phyloP scores from a whole-genome alignment of 2,797 vertebrate genomes.

The Enteromius argenteus region DNA sequence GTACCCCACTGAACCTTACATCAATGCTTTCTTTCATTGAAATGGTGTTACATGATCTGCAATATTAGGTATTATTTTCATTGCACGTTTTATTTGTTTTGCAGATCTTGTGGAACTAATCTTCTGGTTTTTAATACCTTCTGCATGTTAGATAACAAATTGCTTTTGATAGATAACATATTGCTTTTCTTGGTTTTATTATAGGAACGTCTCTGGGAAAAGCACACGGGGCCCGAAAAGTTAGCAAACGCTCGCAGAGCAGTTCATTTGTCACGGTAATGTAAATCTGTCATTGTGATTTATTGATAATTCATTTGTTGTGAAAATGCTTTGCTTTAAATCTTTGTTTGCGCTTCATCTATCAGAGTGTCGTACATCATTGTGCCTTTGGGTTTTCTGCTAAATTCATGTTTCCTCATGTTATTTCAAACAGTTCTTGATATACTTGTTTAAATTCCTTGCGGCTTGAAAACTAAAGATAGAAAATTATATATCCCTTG shows the following conservation, averaged over 20 bases:
- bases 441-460: conserved; percentile 53
- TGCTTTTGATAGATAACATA: conserved; percentile 44
- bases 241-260: conserved; percentile 48
- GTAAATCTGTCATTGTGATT: conserved; percentile 65
- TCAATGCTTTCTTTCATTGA: conserved; percentile 38
- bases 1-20: conserved; percentile 40
- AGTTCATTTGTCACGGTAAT: conserved; percentile 60
- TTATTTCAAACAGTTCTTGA: conserved; percentile 55
- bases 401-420: conserved; percentile 52
- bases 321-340: conserved; percentile 52
- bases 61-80: conserved; percentile 33
- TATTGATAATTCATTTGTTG: conserved; percentile 62
- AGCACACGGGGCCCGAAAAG: conserved; percentile 32
- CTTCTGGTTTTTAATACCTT: conserved; percentile 37
- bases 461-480: conserved; percentile 59
- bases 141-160: conserved; percentile 43
- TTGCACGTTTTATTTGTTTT: conserved; percentile 32
- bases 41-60: conserved; percentile 24
- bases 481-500: conserved; percentile 60
- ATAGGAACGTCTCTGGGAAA: conserved; percentile 7
- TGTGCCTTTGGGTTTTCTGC: conserved; percentile 50
- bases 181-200: conserved; percentile 45
- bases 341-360: conserved; percentile 59
- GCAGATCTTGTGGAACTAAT: conserved; percentile 48
- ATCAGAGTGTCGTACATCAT: conserved; percentile 52